Percentiles rank a stretch among this genome's conserved stretches.
Conservation (phyloP, 2,113 vertebrate species). For the Corapipo altera region DNA sequence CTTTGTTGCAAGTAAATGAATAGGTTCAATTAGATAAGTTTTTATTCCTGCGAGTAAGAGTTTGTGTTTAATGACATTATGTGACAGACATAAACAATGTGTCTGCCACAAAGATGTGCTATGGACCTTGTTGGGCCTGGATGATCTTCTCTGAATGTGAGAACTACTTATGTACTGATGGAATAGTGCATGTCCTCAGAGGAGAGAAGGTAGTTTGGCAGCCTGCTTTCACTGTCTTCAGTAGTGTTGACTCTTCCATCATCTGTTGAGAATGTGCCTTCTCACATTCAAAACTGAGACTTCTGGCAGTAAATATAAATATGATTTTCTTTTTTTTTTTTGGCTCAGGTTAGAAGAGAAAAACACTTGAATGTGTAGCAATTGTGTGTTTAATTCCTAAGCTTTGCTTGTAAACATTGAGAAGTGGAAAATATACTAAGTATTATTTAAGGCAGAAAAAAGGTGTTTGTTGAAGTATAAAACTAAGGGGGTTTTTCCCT, state of each 20-base stretch:
- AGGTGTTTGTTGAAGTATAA: background rate
- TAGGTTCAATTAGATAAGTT: background rate
- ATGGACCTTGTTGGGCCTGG: background rate
- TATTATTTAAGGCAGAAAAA: background rate
- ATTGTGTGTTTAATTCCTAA: background rate
- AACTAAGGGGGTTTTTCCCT: background rate
- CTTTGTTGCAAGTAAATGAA: background rate
- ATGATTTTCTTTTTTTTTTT: background rate
- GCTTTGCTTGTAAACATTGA: background rate
- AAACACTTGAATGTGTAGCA: background rate
- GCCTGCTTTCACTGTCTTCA: background rate
- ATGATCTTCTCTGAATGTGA: background rate
- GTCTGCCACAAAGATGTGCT: rapidly evolving
- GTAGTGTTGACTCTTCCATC: background rate
- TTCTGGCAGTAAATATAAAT: background rate
- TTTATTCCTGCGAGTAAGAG: background rate
- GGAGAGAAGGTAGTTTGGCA: background rate
- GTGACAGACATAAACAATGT: background rate
- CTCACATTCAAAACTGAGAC: background rate
- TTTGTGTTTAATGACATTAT: background rate
- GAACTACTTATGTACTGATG: background rate
- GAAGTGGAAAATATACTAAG: background rate
- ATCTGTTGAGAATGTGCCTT: background rate
- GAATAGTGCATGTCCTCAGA: background rate
- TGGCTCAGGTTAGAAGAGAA: background rate